These are phyloP conservation scores for Biston betularia DNA, from an alignment of 2,888 invertebrate species.

Conservation along the genomic window DNA sequence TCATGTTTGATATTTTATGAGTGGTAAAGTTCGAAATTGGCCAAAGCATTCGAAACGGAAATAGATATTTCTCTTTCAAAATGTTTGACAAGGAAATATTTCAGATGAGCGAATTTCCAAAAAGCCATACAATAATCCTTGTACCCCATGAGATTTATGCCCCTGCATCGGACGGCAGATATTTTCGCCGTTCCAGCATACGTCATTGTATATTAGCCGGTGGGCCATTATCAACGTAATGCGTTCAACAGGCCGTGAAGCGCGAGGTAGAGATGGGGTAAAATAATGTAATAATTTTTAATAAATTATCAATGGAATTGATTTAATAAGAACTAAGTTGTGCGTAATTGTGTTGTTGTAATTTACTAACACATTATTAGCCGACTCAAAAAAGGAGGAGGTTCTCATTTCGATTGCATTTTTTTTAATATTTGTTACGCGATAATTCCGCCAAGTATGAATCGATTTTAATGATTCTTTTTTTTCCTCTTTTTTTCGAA, in stretches of 20 bases:
- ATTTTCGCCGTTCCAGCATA: slow-evolving; percentile 39
- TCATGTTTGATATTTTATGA: not conserved
- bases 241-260: slow-evolving; percentile 48
- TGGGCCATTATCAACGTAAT: slow-evolving; percentile 51
- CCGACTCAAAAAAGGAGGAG: too few relatives aligned
- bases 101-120: slow-evolving; percentile 13
- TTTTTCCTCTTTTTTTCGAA: too few relatives aligned
- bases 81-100: slow-evolving; percentile 5
- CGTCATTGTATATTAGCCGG: slow-evolving; percentile 53
- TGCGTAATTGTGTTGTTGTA: too few relatives aligned
- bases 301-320: not conserved
- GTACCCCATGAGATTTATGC: slow-evolving; percentile 31
- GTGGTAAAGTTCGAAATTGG: not conserved
- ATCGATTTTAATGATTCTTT: too few relatives aligned
- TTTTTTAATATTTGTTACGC: too few relatives aligned
- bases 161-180: slow-evolving; percentile 31
- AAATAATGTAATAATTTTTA: not conserved
- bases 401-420: too few relatives aligned
- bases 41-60: not conserved
- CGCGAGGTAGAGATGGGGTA: slow-evolving; percentile 28
- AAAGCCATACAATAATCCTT: slow-evolving; percentile 19
- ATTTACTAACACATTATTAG: too few relatives aligned
- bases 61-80: slow-evolving; percentile 1
- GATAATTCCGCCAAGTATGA: too few relatives aligned
- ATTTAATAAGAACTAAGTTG: too few relatives aligned